Conservation (phyloP, 2,797 vertebrate genomes). For the Smutsia gigantea region DNA sequence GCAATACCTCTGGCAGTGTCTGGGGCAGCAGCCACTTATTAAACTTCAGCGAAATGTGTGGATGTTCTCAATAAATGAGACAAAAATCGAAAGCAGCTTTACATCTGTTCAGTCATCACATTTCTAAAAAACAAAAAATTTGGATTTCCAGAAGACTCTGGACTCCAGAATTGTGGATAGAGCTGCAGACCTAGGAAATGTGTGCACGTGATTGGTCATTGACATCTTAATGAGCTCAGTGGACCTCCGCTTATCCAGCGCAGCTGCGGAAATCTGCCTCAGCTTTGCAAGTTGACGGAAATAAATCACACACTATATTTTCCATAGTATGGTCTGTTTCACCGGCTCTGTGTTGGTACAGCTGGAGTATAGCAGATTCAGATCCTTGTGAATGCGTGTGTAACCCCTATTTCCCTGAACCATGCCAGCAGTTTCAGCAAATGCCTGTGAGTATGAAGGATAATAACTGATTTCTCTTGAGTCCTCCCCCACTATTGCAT, state of each 20-base stretch:
- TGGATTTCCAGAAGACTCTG: constrained; percentile 34
- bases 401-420: constrained; percentile 31
- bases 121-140: neutral
- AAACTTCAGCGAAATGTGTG: constrained; percentile 25
- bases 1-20: neutral
- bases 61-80: constrained; percentile 46
- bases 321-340: constrained; percentile 76
- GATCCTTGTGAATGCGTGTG: neutral
- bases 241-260: constrained; percentile 22
- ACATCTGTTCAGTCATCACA: neutral
- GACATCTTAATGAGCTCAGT: constrained; percentile 66
- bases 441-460: neutral
- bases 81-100: constrained; percentile 10
- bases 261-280: constrained; percentile 72
- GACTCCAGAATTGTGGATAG: neutral
- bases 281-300: constrained; percentile 75
- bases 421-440: constrained; percentile 38
- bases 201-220: neutral
- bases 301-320: constrained; percentile 75
- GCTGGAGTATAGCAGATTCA: constrained; percentile 61
- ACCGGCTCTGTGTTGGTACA: constrained; percentile 75
- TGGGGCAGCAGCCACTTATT: neutral
- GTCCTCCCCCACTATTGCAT: neutral
- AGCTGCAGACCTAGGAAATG: neutral
- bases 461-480: neutral